Base-by-base conservation (phyloP, 1,140 invertebrate genomes). In the Scaptomyza montana region DNA sequence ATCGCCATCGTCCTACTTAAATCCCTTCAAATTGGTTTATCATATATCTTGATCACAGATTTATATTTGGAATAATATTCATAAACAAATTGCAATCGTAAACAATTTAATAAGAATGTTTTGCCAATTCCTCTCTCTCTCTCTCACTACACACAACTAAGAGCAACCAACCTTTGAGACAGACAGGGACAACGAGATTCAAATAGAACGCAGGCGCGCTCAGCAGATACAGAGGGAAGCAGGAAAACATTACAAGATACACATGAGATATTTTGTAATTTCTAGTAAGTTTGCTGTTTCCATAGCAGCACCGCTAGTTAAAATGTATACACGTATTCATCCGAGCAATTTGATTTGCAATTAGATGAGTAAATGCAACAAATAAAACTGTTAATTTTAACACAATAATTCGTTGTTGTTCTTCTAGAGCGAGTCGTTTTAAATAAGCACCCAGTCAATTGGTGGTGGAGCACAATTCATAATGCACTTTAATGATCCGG, bases 201-300 rank as follows among this genome's bases (percentile, higher is more conserved):
- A 61, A 53, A 72, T 46, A 78, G 75, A 77, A 76, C 81, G 82
- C 81, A 78, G 63, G 82, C 82, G 82, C 81, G 60, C 82, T 86
- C 57, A 16, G 4, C 28, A 75, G 70, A 81, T 72, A 81, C 65
- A 78, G 9, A 9, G 8, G 8, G 56, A 69, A 47, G 51, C 63
- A 67, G 77, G 45, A 71, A 75, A 77, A 57, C 63, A 76, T 77
- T 85, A 59, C 39, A 84, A 84, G 80, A 84, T 84, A 84, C 76
- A 84, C 57, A 78, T 68, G 76, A 57, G 41, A 41, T 57, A 19
- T 63, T 61, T 43, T 61, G 28, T 61, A 45, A 55, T 41, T 68
- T 67, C 19, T 60, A 67, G 57, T 41, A 65, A 51, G 53, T 54
- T 19, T 51, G 46, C 47, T 72, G 63, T 59, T 66, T 53, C 69